These are phyloP conservation scores for Apodemus speciosus DNA, from an alignment of 2,113 vertebrate species.

Conservation along the genomic window DNA sequence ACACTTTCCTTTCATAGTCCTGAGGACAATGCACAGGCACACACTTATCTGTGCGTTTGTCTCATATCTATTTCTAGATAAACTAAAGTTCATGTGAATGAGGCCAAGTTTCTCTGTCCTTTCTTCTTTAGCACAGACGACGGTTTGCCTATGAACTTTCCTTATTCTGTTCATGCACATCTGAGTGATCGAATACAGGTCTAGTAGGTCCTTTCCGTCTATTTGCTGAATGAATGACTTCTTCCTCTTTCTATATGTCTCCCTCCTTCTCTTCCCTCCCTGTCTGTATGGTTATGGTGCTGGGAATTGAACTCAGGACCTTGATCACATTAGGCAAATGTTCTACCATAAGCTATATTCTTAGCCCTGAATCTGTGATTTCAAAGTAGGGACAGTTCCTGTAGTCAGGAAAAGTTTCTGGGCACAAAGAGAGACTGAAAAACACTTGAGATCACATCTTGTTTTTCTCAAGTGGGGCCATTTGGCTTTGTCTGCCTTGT, in stretches of 20 bases:
- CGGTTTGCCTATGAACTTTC: background rate
- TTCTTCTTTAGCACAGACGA: background rate
- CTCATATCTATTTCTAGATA: background rate
- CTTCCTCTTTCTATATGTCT: background rate
- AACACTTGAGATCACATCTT: conserved; percentile 44
- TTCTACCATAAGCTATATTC: background rate
- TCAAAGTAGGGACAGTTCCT: background rate
- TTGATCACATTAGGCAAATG: background rate
- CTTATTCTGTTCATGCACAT: background rate
- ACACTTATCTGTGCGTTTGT: conserved; percentile 7
- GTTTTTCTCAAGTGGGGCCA: conserved; percentile 33
- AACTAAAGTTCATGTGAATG: background rate
- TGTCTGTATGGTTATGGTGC: background rate
- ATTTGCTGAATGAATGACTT: conserved; percentile 15
- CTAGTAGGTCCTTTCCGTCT: background rate
- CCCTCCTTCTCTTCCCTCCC: too few relatives aligned
- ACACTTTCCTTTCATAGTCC: background rate
- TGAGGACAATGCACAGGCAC: background rate
- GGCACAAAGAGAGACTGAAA: background rate
- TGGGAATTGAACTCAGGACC: background rate
- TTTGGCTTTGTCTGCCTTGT: background rate
- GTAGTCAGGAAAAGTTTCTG: background rate
- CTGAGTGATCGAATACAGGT: background rate
- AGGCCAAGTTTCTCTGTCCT: background rate
- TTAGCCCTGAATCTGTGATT: background rate